Base-by-base conservation (phyloP, 35 echinoderm and acorn worm genomes). In the Apostichopus californicus region DNA sequence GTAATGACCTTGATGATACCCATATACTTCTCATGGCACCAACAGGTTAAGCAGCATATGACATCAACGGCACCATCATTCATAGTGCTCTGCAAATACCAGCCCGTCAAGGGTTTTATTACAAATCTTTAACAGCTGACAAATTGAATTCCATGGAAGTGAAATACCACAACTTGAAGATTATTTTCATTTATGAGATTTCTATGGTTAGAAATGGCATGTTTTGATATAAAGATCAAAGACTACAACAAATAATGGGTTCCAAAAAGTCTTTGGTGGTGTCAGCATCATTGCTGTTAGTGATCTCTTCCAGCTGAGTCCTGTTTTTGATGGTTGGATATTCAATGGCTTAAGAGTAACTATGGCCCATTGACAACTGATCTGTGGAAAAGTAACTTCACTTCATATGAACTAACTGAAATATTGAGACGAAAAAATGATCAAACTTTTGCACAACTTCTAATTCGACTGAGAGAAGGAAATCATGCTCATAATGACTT, bases 11-110 rank as follows among this genome's bases (percentile, higher is more conserved):
- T 25, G 24, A 25, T 25, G 24, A 25, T 25, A 25, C 24, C 24
- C 24, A 25, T 25, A 25, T 25, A 25, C 24, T 25, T 25, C 24
- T 25, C 24, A 25, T 46, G 64, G 87, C 93, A 80, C 77, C 87
- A 80, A 94, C 93, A 80, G 93, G 93, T 57, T 90, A 90, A 94
- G 93, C 93, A 28, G 93, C 93, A 53, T 88, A 61, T 34, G 52
- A 54, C 53, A 94, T 94, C n/a, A 79, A 68, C 66, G 93, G 93
- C 20, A 80, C 77, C 14, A 94, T 86, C 22, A 66, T 94, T 12
- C 93, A 94, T 66, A 20, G 6, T 90, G 93, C 93, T 57, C 89
- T 94, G 13, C 86, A 94, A 57, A 78, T 94, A 60, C 80, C 91
- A 17, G 24, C 28, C 21, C 68, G 52, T 15, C 13, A 72, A 34